phyloP scores from a whole-genome alignment of 2,113 vertebrate genomes.

The Heliornis fulica region DNA sequence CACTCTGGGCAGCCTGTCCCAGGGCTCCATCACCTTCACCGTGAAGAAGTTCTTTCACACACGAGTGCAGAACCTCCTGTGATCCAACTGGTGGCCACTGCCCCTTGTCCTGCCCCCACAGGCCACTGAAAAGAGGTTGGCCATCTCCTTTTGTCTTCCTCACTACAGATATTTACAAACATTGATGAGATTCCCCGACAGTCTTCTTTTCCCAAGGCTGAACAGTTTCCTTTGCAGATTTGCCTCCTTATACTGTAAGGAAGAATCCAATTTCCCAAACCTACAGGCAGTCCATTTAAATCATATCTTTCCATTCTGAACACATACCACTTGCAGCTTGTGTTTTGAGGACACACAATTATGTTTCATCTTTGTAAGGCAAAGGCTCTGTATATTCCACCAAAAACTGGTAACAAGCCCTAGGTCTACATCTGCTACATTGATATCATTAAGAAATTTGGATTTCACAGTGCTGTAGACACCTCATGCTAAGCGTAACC shows the following conservation, averaged over 20 bases:
- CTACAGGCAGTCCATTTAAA: constrained; percentile 33
- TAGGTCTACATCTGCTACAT: not conserved
- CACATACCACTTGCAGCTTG: not conserved
- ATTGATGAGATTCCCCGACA: no score
- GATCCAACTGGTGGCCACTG: no score
- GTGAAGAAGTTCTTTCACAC: no score
- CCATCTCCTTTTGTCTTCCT: no score
- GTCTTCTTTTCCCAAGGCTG: no score
- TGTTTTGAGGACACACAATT: not conserved
- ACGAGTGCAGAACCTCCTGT: no score
- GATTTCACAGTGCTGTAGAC: not conserved
- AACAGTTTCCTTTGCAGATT: not conserved
- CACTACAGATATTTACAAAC: no score
- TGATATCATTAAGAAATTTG: not conserved
- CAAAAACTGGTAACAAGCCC: not conserved
- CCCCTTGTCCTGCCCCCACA: no score
- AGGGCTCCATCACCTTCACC: no score
- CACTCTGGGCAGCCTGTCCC: no score
- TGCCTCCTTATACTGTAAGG: not conserved
- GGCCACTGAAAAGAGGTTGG: no score
- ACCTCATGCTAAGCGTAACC: not conserved
- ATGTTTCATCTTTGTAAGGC: not conserved
- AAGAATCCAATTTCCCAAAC: constrained; percentile 43
- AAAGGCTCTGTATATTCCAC: not conserved
- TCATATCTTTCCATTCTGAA: constrained; percentile 6